Percentiles rank a stretch among this genome's conserved stretches.
Conservation (phyloP, 2,797 vertebrate species). For the Acipenser transmontanus region DNA sequence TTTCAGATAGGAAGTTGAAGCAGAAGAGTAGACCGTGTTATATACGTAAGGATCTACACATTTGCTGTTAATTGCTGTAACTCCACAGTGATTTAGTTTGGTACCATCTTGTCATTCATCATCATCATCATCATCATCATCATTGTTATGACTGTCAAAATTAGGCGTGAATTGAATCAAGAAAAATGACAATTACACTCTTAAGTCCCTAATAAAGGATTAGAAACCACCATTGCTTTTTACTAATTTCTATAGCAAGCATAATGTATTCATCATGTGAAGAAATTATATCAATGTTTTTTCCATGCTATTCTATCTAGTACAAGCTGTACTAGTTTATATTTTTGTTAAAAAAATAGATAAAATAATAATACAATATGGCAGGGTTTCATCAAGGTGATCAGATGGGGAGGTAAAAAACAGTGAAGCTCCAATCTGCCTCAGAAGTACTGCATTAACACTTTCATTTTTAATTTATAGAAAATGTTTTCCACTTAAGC, state of each 20-base stretch:
- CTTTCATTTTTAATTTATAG: too few relatives aligned
- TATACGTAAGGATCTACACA: not conserved
- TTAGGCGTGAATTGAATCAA: constrained; percentile 4
- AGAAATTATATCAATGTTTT: constrained; percentile 6
- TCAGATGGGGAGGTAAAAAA: too few relatives aligned
- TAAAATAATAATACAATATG: constrained; percentile 14
- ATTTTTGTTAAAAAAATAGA: constrained; percentile 15
- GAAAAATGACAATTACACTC: constrained; percentile 13
- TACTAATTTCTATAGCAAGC: constrained; percentile 19
- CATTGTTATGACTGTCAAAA: not conserved
- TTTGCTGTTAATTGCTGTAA: constrained; percentile 8
- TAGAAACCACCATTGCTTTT: constrained; percentile 21
- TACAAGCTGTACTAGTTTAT: too few relatives aligned
- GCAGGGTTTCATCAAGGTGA: too few relatives aligned
- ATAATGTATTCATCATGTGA: constrained; percentile 17
- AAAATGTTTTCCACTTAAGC: too few relatives aligned
- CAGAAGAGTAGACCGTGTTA: too few relatives aligned
- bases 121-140: constrained; percentile 1
- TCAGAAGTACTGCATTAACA: too few relatives aligned
- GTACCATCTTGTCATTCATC: constrained; percentile 1
- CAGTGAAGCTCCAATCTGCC: too few relatives aligned
- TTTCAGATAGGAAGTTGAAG: too few relatives aligned
- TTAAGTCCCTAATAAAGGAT: constrained; percentile 17
- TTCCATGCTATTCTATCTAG: constrained; percentile 1
- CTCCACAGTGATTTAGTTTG: constrained; percentile 8